A percentile compares a stretch with the other conserved stretches of the same genome.
phyloP scores from a whole-genome alignment of 2,797 vertebrate genomes.

The Cyprinella venusta region DNA sequence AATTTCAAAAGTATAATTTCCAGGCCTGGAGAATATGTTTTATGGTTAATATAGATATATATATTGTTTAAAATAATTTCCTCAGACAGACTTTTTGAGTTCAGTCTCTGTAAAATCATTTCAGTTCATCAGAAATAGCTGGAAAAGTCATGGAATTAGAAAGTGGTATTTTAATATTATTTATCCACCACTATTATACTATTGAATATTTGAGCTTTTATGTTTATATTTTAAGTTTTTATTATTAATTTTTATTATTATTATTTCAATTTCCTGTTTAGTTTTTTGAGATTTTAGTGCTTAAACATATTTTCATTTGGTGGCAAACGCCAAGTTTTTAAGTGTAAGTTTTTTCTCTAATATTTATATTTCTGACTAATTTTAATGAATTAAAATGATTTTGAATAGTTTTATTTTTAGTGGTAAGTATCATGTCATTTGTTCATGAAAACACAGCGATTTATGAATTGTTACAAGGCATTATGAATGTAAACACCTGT shows the following conservation, averaged over 20 bases:
- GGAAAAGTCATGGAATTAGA: too few relatives aligned
- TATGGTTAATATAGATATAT: too few relatives aligned
- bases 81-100: too few relatives aligned
- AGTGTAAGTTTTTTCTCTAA: background rate
- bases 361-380: background rate
- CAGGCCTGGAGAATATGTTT: too few relatives aligned
- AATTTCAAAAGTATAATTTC: too few relatives aligned
- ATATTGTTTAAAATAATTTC: too few relatives aligned
- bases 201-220: too few relatives aligned
- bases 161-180: too few relatives aligned
- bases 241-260: too few relatives aligned
- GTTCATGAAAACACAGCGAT: background rate
- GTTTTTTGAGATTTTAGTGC: background rate
- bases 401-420: background rate
- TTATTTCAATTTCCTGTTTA: background rate
- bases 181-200: too few relatives aligned
- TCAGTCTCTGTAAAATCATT: too few relatives aligned
- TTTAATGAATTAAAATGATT: background rate
- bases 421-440: background rate
- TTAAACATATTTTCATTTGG: background rate
- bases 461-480: background rate
- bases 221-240: background rate
- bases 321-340: background rate
- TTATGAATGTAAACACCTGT: background rate
- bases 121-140: too few relatives aligned